A percentile compares a stretch with the other conserved stretches of the same genome.
Evolutionary conservation across 2,113 vertebrate species (phyloP).

Genomic region (Acinonyx jubatus): DNA sequence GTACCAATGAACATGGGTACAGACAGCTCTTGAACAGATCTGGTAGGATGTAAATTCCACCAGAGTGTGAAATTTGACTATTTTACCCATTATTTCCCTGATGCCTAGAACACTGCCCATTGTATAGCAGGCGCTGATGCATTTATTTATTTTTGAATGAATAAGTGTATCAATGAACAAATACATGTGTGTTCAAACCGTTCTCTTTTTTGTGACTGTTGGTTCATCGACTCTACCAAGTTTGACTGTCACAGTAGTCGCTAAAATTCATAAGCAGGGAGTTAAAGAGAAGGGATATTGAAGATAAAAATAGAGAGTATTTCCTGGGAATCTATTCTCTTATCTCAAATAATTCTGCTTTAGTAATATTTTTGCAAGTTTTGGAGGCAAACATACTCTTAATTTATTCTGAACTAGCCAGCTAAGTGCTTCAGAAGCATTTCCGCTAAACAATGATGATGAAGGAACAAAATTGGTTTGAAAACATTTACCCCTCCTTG

Average conservation of each 20-base stretch:
- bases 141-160: background rate
- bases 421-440: background rate
- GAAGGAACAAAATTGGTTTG: background rate
- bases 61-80: background rate
- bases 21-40: background rate
- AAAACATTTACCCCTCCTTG: background rate
- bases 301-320: background rate
- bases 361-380: background rate
- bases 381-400: constrained; percentile 9
- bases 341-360: constrained; percentile 23
- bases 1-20: rapidly evolving
- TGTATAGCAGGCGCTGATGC: background rate
- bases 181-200: background rate
- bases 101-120: background rate
- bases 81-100: background rate
- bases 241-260: background rate
- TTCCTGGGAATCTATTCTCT: background rate
- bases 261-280: background rate
- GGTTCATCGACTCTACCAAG: background rate
- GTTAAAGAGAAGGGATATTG: background rate
- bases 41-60: background rate
- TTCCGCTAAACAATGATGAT: background rate
- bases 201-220: background rate
- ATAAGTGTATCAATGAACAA: background rate
- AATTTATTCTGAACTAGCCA: constrained; percentile 15